phyloP scores from a whole-genome alignment of 2,888 invertebrate genomes.

The Lymantria monacha region DNA sequence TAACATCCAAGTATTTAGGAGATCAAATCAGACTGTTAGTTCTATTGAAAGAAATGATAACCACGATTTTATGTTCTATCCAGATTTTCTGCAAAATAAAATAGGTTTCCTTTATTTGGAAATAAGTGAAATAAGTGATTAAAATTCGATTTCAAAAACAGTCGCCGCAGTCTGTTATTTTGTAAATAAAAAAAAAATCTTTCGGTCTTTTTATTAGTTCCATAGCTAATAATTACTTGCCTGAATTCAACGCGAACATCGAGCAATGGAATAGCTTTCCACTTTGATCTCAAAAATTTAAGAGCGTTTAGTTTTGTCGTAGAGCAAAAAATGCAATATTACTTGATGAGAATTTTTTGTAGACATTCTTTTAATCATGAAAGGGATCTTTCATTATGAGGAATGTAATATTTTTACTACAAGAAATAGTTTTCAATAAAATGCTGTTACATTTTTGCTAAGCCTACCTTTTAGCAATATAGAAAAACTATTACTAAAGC shows the following conservation, averaged over 20 bases:
- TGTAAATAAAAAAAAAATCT: not conserved
- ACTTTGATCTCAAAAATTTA: slow-evolving; percentile 29
- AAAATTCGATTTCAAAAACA: no score
- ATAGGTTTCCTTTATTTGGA: no score
- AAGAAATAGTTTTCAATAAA: not conserved
- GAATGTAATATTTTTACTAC: slow-evolving; percentile 12
- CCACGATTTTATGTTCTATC: no score
- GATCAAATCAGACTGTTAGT: no score
- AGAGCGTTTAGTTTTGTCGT: slow-evolving; percentile 27
- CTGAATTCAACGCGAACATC: not conserved
- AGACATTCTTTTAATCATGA: slow-evolving; percentile 36
- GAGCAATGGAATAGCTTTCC: slow-evolving; percentile 7
- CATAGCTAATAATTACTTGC: not conserved
- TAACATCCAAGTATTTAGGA: no score
- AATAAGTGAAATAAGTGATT: no score
- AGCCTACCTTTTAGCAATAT: not conserved
- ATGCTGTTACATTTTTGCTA: not conserved
- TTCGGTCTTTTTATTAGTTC: not conserved
- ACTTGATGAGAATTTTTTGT: slow-evolving; percentile 35
- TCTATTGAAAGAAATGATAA: no score
- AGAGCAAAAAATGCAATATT: slow-evolving; percentile 38
- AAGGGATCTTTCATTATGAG: slow-evolving; percentile 28
- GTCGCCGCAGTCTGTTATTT: not conserved
- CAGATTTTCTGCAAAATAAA: no score
- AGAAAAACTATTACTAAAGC: not conserved